Percentiles rank a stretch among this genome's conserved stretches.
Evolutionary conservation across 2,113 vertebrate species (phyloP).

Genomic region (Chauna torquata): DNA sequence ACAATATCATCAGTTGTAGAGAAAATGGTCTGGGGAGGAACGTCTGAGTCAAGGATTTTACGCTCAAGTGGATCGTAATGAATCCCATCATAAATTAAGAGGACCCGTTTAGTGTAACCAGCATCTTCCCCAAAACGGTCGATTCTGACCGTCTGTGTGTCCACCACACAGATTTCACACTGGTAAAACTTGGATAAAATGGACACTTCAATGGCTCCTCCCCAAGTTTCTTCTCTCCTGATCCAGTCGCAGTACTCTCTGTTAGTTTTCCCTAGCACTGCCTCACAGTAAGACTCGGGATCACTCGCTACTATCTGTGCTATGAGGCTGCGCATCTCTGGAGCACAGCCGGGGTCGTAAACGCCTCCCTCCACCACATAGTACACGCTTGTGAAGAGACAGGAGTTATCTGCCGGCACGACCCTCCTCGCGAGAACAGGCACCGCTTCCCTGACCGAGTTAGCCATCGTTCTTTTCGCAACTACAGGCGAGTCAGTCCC

Average conservation of each 20-base stretch:
- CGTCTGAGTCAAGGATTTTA: conserved; percentile 76
- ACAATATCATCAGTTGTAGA: conserved; percentile 88
- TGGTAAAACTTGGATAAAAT: conserved; percentile 96
- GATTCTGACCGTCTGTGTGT: conserved; percentile 94
- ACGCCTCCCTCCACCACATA: conserved; percentile 95
- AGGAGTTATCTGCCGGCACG: conserved; percentile 97
- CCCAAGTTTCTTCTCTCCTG: conserved; percentile 91
- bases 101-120: conserved; percentile 88
- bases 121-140: conserved; percentile 97
- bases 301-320: conserved; percentile 93
- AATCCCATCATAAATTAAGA: conserved; percentile 96
- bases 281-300: conserved; percentile 88
- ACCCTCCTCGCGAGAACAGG: conserved; percentile 83
- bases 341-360: conserved; percentile 86
- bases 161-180: conserved; percentile 97
- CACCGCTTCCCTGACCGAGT: conserved; percentile 62
- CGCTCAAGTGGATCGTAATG: conserved; percentile 95
- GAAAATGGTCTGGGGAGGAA: conserved; percentile 93
- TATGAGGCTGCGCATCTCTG: conserved; percentile 93
- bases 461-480: conserved; percentile 71
- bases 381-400: conserved; percentile 95
- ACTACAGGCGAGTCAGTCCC: conserved; percentile 70
- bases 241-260: conserved; percentile 96
- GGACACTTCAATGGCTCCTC: conserved; percentile 96
- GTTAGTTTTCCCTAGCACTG: conserved; percentile 92